Base-by-base conservation (phyloP, 2,113 vertebrate species). In the Oncorhynchus masou region DNA sequence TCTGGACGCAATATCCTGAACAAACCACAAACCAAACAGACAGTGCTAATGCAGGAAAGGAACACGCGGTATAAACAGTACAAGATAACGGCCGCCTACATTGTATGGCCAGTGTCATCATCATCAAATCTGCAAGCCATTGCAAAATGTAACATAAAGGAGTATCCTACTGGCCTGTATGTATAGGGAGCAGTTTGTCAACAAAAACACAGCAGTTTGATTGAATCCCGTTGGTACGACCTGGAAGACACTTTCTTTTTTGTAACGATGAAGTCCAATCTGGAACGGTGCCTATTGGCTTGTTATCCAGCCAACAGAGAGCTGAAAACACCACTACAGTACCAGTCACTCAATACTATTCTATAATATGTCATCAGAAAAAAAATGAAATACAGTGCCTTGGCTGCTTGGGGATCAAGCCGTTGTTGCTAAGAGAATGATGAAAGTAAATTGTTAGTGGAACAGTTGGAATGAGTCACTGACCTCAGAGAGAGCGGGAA, bases 401-500 rank as follows among this genome's bases (percentile, higher is more conserved):
- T 79, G 79, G 74, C 3, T 87, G 82, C 81, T 79, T 49, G 70
- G 77, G 79, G 83, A 90, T 84, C 75, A 73, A 80, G 65, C 77
- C 59, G 34, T n/a, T 45, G 89, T 11, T 45, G 39, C 39, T 89
- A 87, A 74, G 88, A 84, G 68, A 87, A 82, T 86, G 83, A 88
- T 89, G 85, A 87, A 84, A 88, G 73, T 71, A 73, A 75, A 57
- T 59, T 74, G 83, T 79, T 79, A 68, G 70, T 85, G 79, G 77
- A 85, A 88, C 83, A 80, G 73, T 71, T 74, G 72, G 62, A 78
- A 66, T 87, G 84, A 90, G 81, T 90, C 85, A 45, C 39, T 45
- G 19, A 74, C 78, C 31, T 73, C 54, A 57, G 54, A 57, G 16
- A 57, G 54, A 57, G 16, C 0, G 16, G 20, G 54, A 57, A 6